Conservation (phyloP, 2,113 vertebrate species). For the Erythrolamprus reginae region DNA sequence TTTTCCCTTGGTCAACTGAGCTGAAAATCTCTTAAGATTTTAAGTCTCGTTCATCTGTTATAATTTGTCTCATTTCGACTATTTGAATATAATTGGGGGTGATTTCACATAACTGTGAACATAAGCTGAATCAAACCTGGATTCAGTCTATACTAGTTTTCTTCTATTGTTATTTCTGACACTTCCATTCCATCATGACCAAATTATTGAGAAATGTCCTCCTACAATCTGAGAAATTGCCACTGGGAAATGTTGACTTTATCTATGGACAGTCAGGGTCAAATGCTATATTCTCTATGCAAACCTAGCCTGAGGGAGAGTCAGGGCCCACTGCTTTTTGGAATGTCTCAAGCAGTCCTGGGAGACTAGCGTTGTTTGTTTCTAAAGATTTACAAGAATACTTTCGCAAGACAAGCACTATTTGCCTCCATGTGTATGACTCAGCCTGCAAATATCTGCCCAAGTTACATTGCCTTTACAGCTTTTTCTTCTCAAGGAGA, state of each 20-base stretch:
- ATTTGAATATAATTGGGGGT: background rate
- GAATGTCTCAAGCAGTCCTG: conserved; percentile 2
- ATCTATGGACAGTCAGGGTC: background rate
- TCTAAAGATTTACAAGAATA: conserved; percentile 16
- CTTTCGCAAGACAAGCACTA: conserved; percentile 8
- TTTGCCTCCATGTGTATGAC: conserved; percentile 5
- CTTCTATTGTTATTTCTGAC: background rate
- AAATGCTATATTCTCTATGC: background rate
- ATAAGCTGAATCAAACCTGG: background rate
- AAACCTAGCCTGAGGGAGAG: background rate
- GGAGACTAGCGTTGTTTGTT: conserved; percentile 3
- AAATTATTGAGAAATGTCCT: background rate
- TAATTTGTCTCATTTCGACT: background rate
- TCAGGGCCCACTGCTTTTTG: background rate
- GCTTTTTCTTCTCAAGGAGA: background rate
- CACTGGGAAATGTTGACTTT: background rate
- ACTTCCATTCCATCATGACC: background rate
- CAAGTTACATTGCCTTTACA: background rate
- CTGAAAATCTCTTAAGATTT: background rate
- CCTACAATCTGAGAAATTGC: background rate
- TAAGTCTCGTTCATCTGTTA: background rate
- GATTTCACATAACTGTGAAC: background rate
- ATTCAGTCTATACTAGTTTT: background rate
- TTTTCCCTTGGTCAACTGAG: background rate
- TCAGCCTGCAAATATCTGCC: conserved; percentile 13